Percentiles rank a stretch among this genome's conserved stretches.
Evolutionary conservation across 2,113 vertebrate species (phyloP).

Genomic region (Stegastes partitus): DNA sequence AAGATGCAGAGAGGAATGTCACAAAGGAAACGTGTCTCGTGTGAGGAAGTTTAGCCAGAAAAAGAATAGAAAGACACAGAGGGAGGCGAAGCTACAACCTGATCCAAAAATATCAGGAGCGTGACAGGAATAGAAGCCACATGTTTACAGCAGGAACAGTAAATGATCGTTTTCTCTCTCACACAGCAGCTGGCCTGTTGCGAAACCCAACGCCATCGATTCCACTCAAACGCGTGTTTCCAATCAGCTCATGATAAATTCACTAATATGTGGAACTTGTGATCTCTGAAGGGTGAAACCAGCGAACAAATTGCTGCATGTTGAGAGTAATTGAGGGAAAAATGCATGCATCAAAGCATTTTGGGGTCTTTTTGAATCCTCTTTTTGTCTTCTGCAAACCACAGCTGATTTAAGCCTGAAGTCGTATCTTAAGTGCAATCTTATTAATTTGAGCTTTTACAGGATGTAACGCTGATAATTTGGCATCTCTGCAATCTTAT

Average conservation of each 20-base stretch:
- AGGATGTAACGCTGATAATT: constrained; percentile 1
- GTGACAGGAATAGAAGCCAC: constrained; percentile 35
- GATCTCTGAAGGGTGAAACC: too few relatives aligned
- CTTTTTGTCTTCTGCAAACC: neutral
- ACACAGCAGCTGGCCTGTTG: constrained; percentile 17
- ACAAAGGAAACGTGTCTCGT: constrained; percentile 45
- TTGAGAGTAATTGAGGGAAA: neutral
- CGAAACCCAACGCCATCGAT: neutral
- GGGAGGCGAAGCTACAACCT: neutral
- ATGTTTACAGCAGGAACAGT: constrained; percentile 14
- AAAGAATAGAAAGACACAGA: constrained; percentile 9
- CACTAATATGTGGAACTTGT: neutral
- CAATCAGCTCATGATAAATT: neutral
- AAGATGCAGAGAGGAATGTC: constrained; percentile 1
- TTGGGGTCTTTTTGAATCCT: neutral
- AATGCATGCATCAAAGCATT: neutral
- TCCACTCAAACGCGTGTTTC: neutral
- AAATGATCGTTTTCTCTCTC: constrained; percentile 13
- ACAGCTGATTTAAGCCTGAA: neutral
- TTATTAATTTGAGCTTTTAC: constrained; percentile 29
- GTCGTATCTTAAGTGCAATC: constrained; percentile 16
- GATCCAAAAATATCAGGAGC: constrained; percentile 27
- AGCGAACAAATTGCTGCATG: too few relatives aligned
- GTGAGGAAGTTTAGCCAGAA: constrained; percentile 20
- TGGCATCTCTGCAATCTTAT: constrained; percentile 13